Conservation (phyloP, 2,113 vertebrate species). For the Tringa solitaria region DNA sequence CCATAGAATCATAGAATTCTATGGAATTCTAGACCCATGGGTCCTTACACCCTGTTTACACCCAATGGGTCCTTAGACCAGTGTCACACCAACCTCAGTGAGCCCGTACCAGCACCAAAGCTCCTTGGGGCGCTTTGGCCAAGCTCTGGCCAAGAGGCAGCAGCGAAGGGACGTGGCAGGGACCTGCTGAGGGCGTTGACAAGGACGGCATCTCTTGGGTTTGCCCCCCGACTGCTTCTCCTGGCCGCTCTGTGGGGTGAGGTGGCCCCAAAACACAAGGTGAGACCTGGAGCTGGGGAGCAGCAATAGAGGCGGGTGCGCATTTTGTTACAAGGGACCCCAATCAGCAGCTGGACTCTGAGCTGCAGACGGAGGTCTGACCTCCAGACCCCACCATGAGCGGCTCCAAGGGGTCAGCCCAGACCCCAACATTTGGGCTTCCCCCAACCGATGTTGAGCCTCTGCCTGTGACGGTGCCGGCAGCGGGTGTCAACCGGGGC, state of each 20-base stretch:
- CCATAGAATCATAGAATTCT: no score
- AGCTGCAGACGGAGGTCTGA: fast-evolving
- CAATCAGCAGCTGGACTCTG: fast-evolving
- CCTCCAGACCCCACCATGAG: fast-evolving
- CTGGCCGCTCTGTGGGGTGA: fast-evolving
- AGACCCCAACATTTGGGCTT: neutral
- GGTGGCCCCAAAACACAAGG: neutral
- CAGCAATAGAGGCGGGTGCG: fast-evolving
- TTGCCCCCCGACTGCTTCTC: neutral
- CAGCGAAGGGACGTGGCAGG: fast-evolving
- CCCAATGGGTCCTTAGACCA: neutral
- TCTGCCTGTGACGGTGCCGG: fast-evolving
- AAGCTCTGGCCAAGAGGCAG: fast-evolving
- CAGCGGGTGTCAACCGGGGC: fast-evolving
- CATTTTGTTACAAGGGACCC: neutral
- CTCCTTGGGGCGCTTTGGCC: fast-evolving
- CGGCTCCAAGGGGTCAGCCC: no score
- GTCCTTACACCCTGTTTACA: neutral
- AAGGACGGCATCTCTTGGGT: fast-evolving
- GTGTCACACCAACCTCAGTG: fast-evolving
- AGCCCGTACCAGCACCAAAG: fast-evolving
- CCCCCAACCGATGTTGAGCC: fast-evolving
- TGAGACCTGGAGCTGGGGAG: fast-evolving
- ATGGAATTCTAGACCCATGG: no score
- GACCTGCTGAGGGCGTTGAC: fast-evolving